These are phyloP conservation scores for Xenopus borealis DNA, from an alignment of 2,113 vertebrate species.

Conservation along the genomic window DNA sequence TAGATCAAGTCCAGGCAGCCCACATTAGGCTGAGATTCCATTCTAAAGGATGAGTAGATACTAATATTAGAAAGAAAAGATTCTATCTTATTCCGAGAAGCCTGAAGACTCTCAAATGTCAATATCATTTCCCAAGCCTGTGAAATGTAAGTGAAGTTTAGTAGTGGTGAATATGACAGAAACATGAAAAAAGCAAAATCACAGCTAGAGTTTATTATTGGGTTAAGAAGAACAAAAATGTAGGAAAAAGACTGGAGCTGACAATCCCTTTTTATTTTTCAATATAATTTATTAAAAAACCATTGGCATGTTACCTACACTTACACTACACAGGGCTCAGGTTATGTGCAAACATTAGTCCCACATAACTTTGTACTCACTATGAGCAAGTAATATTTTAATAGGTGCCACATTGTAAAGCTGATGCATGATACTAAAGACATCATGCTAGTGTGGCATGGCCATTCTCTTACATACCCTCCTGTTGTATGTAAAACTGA, in stretches of 20 bases:
- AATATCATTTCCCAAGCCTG: slow-evolving; percentile 38
- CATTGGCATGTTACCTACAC: too few relatives aligned
- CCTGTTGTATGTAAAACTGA: too few relatives aligned
- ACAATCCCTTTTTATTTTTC: too few relatives aligned
- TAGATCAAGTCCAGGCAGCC: slow-evolving; percentile 42
- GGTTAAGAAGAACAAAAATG: not conserved
- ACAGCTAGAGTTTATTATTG: not conserved
- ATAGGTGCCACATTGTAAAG: too few relatives aligned
- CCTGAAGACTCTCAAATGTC: slow-evolving; percentile 49
- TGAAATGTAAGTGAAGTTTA: slow-evolving; percentile 20
- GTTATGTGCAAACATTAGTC: too few relatives aligned
- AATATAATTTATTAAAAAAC: too few relatives aligned
- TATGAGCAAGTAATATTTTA: too few relatives aligned
- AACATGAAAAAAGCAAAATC: not conserved
- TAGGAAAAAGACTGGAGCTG: not conserved
- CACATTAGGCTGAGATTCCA: slow-evolving; percentile 38
- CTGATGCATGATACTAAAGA: too few relatives aligned
- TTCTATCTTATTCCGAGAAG: slow-evolving; percentile 29
- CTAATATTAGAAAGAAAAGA: slow-evolving; percentile 47
- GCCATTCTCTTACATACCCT: too few relatives aligned
- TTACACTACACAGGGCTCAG: too few relatives aligned
- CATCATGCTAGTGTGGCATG: too few relatives aligned
- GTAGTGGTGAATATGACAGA: slow-evolving; percentile 21
- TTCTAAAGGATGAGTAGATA: slow-evolving; percentile 39
- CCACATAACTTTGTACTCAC: too few relatives aligned